A percentile compares a stretch with the other conserved stretches of the same genome.
phyloP scores from a whole-genome alignment of 2,113 vertebrate genomes.

The Carollia perspicillata region DNA sequence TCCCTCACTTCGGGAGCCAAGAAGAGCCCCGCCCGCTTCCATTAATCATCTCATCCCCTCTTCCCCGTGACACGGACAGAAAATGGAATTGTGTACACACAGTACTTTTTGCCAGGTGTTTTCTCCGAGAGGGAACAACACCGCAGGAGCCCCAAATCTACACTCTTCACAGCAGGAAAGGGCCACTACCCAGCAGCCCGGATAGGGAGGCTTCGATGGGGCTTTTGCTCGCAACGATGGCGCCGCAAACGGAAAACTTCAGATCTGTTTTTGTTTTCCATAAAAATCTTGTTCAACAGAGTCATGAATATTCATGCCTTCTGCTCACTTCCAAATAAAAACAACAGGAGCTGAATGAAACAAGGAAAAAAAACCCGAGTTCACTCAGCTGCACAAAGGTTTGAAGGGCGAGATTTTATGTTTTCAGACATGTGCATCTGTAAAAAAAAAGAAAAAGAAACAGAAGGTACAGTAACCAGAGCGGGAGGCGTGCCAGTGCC shows the following conservation, averaged over 20 bases:
- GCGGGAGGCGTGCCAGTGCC: not conserved
- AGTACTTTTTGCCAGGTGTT: not conserved
- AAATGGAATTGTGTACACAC: not conserved
- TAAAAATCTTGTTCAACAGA: conserved; percentile 78
- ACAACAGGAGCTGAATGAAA: conserved; percentile 61
- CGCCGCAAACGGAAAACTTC: conserved; percentile 70
- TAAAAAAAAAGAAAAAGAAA: not conserved
- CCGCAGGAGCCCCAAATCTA: not conserved
- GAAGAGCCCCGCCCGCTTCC: fast-evolving
- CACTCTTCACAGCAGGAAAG: not conserved
- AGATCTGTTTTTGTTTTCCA: conserved; percentile 76
- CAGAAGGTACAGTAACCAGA: not conserved
- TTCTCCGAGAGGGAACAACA: not conserved
- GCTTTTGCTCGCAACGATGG: conserved; percentile 39
- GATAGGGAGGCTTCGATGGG: conserved; percentile 37
- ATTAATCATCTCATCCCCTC: fast-evolving
- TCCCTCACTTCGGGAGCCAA: not conserved
- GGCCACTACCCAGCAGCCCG: conserved; percentile 8
- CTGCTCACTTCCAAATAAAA: conserved; percentile 68
- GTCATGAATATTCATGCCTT: conserved; percentile 75
- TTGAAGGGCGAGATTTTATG: conserved; percentile 42
- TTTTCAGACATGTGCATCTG: not conserved
- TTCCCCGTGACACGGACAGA: not conserved
- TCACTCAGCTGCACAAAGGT: conserved; percentile 54
- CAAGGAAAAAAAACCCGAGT: conserved; percentile 30